Evolutionary conservation across 2,888 invertebrate species (phyloP).

Genomic region (Athripsodes cinereus): DNA sequence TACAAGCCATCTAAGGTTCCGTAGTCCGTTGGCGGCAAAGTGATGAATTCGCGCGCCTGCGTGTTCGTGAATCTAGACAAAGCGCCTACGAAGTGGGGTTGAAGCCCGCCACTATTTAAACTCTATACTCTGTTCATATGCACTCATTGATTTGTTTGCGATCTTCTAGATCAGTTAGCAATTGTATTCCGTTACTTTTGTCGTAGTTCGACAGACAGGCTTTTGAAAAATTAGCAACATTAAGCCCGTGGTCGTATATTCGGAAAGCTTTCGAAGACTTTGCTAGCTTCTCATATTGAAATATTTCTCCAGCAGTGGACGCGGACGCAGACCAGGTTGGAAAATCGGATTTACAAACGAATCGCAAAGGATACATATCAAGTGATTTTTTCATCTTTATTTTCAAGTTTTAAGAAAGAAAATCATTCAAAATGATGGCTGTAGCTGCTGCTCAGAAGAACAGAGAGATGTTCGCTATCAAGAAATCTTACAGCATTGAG

Average conservation of each 20-base stretch:
- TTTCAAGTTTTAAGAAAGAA: slow-evolving; percentile 4
- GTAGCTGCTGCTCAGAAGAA: slow-evolving; percentile 90
- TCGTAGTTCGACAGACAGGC: slow-evolving; percentile 49
- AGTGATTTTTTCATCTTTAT: slow-evolving; percentile 12
- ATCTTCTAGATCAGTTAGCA: slow-evolving; percentile 57
- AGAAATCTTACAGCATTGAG: slow-evolving; percentile 96
- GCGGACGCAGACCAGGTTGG: slow-evolving; percentile 42
- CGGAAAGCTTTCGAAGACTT: slow-evolving; percentile 49
- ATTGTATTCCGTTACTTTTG: slow-evolving; percentile 51
- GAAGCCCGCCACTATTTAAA: slow-evolving; percentile 57
- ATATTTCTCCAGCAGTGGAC: slow-evolving; percentile 41
- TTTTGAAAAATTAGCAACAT: slow-evolving; percentile 30
- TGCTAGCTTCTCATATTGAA: slow-evolving; percentile 47
- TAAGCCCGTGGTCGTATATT: slow-evolving; percentile 55
- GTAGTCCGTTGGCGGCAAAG: slow-evolving; percentile 34
- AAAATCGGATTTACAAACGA: slow-evolving; percentile 38
- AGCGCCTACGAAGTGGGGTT: slow-evolving; percentile 47
- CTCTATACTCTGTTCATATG: slow-evolving; percentile 57
- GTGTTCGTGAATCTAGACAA: slow-evolving; percentile 44
- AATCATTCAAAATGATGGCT: slow-evolving; percentile 61
- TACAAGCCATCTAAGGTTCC: slow-evolving; percentile 31
- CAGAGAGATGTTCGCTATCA: slow-evolving; percentile 94
- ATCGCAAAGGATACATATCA: slow-evolving; percentile 28
- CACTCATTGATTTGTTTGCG: slow-evolving; percentile 67
- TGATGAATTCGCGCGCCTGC: slow-evolving; percentile 44